Percentiles rank a stretch among this genome's conserved stretches.
Conservation (phyloP, 1,140 invertebrate genomes). For the Arctopsyche grandis region DNA sequence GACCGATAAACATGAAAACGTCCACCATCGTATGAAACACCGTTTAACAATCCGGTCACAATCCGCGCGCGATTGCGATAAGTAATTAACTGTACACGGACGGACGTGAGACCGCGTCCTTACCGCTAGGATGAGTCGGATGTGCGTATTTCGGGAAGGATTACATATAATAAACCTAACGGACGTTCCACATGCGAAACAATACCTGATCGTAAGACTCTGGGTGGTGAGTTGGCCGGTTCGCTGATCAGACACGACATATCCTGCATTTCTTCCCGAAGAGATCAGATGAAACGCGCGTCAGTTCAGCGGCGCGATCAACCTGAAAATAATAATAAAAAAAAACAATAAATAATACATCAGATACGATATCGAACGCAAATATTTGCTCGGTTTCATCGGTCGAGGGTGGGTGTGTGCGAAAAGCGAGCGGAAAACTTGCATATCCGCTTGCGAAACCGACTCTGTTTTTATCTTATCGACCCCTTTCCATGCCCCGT, state of each 20-base stretch:
- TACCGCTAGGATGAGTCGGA: background rate
- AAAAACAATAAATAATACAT: too few species aligned
- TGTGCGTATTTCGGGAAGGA: background rate
- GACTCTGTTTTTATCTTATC: too few species aligned
- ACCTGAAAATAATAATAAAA: too few species aligned
- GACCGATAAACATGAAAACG: too few species aligned
- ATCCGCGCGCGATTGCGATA: constrained; percentile 1
- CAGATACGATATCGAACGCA: background rate
- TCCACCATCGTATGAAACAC: too few species aligned
- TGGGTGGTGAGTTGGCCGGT: constrained; percentile 44
- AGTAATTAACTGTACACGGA: constrained; percentile 31
- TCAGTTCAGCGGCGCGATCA: too few species aligned
- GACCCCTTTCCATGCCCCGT: too few species aligned
- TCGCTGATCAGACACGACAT: constrained; percentile 49
- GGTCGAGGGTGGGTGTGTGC: background rate
- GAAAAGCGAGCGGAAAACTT: background rate
- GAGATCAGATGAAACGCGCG: background rate
- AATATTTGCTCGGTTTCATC: background rate
- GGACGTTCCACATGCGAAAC: background rate
- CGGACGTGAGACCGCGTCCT: constrained; percentile 6
- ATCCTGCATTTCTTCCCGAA: constrained; percentile 48
- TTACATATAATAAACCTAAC: too few species aligned
- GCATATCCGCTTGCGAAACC: background rate
- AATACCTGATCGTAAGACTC: constrained; percentile 46
- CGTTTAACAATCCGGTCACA: background rate